Conservation (phyloP, 2,113 vertebrate species). For the Clarias magur region DNA sequence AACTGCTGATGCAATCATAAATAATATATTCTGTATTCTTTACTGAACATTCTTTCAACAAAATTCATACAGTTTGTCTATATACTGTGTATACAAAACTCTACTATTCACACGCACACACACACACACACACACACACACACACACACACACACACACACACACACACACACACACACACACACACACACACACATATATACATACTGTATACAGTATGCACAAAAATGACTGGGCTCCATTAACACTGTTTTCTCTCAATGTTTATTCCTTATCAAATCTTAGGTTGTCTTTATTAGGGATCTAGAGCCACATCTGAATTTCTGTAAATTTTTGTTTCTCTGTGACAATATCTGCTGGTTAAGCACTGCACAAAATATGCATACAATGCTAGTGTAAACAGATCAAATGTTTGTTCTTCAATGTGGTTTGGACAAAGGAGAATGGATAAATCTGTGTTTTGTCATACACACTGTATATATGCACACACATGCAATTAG, state of each 20-base stretch:
- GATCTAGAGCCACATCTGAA: background rate
- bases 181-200: no score
- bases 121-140: no score
- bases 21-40: background rate
- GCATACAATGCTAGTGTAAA: background rate
- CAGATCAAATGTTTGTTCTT: slow-evolving; percentile 17
- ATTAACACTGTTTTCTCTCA: background rate
- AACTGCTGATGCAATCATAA: background rate
- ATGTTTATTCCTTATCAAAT: background rate
- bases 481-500: background rate
- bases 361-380: background rate
- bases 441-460: slow-evolving; percentile 18
- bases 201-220: background rate
- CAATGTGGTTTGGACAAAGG: slow-evolving; percentile 24
- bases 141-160: no score
- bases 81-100: background rate
- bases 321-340: background rate
- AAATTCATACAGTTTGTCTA: background rate
- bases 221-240: background rate
- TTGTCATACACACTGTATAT: background rate
- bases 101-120: no score
- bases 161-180: no score
- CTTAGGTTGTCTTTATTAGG: background rate
- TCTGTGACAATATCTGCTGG: background rate
- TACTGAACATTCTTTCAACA: background rate